Evolutionary conservation across 2,888 invertebrate genomes (phyloP).

Genomic region (Imbricaverruca yamaguchii): DNA sequence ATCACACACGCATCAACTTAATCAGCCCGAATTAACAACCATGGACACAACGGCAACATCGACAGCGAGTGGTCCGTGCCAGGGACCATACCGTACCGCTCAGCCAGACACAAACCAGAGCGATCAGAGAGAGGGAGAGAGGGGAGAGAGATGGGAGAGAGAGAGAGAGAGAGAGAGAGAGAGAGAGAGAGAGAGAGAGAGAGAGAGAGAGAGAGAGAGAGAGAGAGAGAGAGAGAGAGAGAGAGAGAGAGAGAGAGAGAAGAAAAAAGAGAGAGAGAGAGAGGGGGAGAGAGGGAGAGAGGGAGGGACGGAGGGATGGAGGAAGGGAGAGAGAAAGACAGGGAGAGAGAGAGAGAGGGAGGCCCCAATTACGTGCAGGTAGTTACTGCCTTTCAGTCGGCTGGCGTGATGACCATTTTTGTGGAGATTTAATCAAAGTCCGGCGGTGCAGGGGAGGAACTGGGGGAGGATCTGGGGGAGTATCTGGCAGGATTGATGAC

Average conservation of each 20-base stretch:
- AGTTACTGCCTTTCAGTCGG: not conserved
- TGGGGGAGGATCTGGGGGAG: constrained; percentile 22
- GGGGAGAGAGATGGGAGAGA: not conserved
- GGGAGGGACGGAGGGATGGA: constrained; percentile 10
- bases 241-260: constrained; percentile 11
- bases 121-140: constrained; percentile 4
- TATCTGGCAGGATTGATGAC: not conserved
- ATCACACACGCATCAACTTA: too few species aligned
- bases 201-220: too few species aligned
- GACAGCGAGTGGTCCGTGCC: too few species aligned
- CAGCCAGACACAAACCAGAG: too few species aligned
- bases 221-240: too few species aligned
- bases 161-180: too few species aligned
- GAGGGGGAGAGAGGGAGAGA: constrained; percentile 25
- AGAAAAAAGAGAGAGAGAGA: not conserved
- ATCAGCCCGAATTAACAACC: too few species aligned
- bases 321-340: constrained; percentile 4
- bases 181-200: too few species aligned
- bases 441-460: constrained; percentile 11
- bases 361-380: not conserved
- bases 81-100: too few species aligned
- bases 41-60: too few species aligned
- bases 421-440: constrained; percentile 20
- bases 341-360: constrained; percentile 10
- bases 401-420: not conserved